Base-by-base conservation (phyloP, 2,113 vertebrate genomes). In the Desmodus rotundus region DNA sequence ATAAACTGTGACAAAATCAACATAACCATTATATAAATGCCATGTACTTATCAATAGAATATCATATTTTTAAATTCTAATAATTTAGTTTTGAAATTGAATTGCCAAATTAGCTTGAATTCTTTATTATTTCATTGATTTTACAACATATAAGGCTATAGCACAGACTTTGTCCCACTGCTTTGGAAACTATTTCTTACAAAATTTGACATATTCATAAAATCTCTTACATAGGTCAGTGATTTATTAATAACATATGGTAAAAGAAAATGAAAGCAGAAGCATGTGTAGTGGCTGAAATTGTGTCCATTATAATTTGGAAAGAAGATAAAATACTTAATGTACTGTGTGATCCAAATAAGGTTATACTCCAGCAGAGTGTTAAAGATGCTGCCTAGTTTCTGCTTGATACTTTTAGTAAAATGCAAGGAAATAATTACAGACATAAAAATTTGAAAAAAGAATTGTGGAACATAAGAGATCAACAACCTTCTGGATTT, bases 71-170 rank as follows among this genome's bases (percentile, higher is more conserved):
- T 19, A 84, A 72, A 76, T 65, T 14, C 5, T 68, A 47, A 74
- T 88, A 72, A 83, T 73, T 91, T n/a, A 43, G 14, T 22, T 83
- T 76, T 94, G 11, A 95, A 91, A 84, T 38, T 76, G 16, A 92
- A 41, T 41, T 45, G 15, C 19, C 12, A 0, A 80, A 83, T 86
- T 47, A 85, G 65, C 52, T 83, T 89, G 2, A 88, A 81, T 92
- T 87, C 7, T 47, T 74, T 70, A 73, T 56, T 81, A 87, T 83
- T 80, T 97, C 17, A 56, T 28, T 22, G 22, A 16, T 65, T 81
- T 67, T 45, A 81, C 3, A 72, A 65, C 89, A 67, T 58, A 38
- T 76, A 56, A 86, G 93, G 5, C 45, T 43, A 87, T 15, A 68
- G 15, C 11, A 31, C 13, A 45, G 77, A 77, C 2, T 87, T 78